phyloP scores from a whole-genome alignment of 2,797 vertebrate species.

The Oreochromis mossambicus region DNA sequence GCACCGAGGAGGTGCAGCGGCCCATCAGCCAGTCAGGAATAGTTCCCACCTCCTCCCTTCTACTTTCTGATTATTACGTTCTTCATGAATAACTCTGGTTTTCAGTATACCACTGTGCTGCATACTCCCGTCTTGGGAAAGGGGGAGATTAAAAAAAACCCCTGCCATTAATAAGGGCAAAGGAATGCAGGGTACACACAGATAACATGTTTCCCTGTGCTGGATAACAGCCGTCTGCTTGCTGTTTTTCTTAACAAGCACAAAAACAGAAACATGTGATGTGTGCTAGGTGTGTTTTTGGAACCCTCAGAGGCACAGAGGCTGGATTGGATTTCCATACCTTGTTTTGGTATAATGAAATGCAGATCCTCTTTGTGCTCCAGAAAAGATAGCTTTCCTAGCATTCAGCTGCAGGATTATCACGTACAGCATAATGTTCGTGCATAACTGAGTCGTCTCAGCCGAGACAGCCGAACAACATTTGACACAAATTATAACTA shows the following conservation, averaged over 20 bases:
- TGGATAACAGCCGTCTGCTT: slow-evolving; percentile 14
- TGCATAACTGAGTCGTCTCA: background rate
- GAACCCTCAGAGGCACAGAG: background rate
- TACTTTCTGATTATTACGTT: slow-evolving; percentile 35
- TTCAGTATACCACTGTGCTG: background rate
- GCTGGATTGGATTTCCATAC: slow-evolving; percentile 32
- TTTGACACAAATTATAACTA: background rate
- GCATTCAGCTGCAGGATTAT: slow-evolving; percentile 15
- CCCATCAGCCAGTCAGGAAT: slow-evolving; percentile 17
- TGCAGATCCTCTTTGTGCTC: slow-evolving; percentile 34
- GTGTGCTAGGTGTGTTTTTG: slow-evolving; percentile 21
- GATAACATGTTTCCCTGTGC: background rate
- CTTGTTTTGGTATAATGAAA: slow-evolving; percentile 32
- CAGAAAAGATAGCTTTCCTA: background rate
- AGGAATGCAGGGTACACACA: slow-evolving; percentile 1
- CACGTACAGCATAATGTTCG: background rate
- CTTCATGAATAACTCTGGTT: slow-evolving; percentile 46
- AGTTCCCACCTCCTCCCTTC: background rate
- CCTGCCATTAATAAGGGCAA: background rate
- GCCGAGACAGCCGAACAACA: background rate
- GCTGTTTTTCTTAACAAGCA: slow-evolving; percentile 18
- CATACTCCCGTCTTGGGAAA: background rate
- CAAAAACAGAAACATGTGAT: slow-evolving; percentile 19
- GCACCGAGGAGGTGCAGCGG: slow-evolving; percentile 9
- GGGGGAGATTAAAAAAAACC: background rate